Base-by-base conservation (phyloP, 2,888 invertebrate species). In the Darwinula stevensoni region DNA sequence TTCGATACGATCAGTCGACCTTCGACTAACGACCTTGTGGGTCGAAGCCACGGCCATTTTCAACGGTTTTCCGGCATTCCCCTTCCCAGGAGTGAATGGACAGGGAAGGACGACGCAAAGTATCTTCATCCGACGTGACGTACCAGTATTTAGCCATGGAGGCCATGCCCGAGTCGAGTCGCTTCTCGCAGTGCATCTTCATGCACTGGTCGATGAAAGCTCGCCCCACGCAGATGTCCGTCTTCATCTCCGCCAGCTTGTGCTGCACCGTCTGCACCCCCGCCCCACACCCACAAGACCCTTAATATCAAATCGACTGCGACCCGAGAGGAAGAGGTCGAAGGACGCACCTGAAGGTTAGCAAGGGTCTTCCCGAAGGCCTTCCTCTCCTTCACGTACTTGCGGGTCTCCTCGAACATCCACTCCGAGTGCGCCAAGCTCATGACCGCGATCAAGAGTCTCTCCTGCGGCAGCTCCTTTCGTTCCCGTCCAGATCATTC, bases 61-160 rank as follows among this genome's bases (percentile, higher is more conserved):
- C n/a, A n/a, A n/a, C n/a, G n/a, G n/a, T n/a, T n/a, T n/a, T n/a
- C n/a, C n/a, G n/a, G n/a, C n/a, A n/a, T n/a, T n/a, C n/a, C n/a
- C n/a, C n/a, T n/a, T n/a, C n/a, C n/a, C n/a, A n/a, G n/a, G n/a
- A n/a, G n/a, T n/a, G n/a, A n/a, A n/a, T n/a, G n/a, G n/a, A n/a
- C n/a, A n/a, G n/a, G n/a, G n/a, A n/a, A n/a, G n/a, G n/a, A n/a
- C n/a, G n/a, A n/a, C n/a, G n/a, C n/a, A n/a, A n/a, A n/a, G n/a
- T n/a, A n/a, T n/a, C n/a, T n/a, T n/a, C n/a, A n/a, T n/a, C n/a
- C n/a, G n/a, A n/a, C n/a, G n/a, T n/a, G n/a, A n/a, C n/a, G n/a
- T n/a, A 50, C 52, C 52, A 53, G 39, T 49, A 52, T 44, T 54
- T 54, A 18, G 47, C 48, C 51, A 54, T 54, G n/a, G 52, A 52